These are phyloP conservation scores for Amia ocellicauda DNA, from an alignment of 2,113 vertebrate species.

Conservation along the genomic window DNA sequence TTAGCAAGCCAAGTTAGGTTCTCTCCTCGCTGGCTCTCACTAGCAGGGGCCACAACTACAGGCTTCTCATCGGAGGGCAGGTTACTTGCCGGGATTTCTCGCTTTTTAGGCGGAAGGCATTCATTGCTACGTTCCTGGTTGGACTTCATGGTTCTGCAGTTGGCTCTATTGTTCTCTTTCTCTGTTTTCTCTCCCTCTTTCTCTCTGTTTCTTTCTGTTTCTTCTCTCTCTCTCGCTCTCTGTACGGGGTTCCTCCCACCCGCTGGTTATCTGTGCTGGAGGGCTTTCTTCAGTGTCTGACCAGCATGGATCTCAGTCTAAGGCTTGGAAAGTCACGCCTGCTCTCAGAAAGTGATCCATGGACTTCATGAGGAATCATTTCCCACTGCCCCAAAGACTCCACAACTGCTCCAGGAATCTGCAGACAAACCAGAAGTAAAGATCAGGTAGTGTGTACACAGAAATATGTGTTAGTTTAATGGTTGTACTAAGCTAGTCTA, in stretches of 20 bases:
- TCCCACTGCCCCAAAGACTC: conserved; percentile 77
- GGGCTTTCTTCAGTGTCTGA: conserved; percentile 70
- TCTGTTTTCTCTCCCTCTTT: conserved; percentile 17
- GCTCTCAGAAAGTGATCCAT: conserved; percentile 81
- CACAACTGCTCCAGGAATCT: conserved; percentile 62
- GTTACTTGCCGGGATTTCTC: conserved; percentile 86
- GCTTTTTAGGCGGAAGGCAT: conserved; percentile 97
- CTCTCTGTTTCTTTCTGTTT: conserved; percentile 59
- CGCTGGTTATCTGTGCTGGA: conserved; percentile 55
- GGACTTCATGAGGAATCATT: conserved; percentile 98
- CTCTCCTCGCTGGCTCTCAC: conserved; percentile 81
- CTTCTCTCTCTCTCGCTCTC: conserved; percentile 18
- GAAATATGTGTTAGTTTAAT: no score
- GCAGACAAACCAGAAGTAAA: conserved; percentile 29
- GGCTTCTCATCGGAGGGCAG: conserved; percentile 80
- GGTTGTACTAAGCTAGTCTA: no score
- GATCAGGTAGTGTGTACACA: no score
- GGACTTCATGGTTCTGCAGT: conserved; percentile 86
- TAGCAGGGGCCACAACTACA: conserved; percentile 57
- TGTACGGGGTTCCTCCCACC: conserved; percentile 54
- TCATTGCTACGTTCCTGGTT: conserved; percentile 97
- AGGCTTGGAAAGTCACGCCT: conserved; percentile 84
- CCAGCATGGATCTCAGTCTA: conserved; percentile 71
- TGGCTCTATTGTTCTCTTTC: conserved; percentile 1
- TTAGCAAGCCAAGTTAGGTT: conserved; percentile 85